These are phyloP conservation scores for Phainopepla nitens DNA, from an alignment of 2,113 vertebrate species.

Conservation along the genomic window DNA sequence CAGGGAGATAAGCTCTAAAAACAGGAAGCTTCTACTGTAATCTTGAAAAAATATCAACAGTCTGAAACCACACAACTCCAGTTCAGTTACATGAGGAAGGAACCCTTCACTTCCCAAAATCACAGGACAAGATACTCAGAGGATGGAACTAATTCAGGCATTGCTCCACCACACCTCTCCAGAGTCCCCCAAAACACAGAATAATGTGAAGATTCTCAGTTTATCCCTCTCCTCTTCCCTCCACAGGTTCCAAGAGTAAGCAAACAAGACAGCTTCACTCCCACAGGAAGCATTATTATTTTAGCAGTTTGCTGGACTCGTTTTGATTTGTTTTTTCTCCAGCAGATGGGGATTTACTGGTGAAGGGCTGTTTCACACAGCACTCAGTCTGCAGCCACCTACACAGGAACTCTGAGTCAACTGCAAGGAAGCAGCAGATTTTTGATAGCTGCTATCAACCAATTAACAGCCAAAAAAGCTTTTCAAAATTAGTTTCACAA, in stretches of 20 bases:
- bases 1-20: constrained; percentile 66
- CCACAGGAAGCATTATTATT: background rate
- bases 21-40: constrained; percentile 68
- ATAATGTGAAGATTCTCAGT: rapidly evolving
- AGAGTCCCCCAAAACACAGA: background rate
- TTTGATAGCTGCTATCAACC: background rate
- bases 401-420: background rate
- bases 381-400: background rate
- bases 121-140: background rate
- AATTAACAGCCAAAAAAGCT: background rate
- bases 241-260: background rate
- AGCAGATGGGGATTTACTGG: background rate
- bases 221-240: background rate
- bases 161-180: background rate
- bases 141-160: background rate
- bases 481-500: background rate
- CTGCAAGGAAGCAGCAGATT: background rate
- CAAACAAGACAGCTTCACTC: background rate
- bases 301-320: background rate
- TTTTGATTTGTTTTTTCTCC: background rate
- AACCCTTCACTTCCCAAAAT: background rate
- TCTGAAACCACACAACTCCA: background rate
- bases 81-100: background rate
- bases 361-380: background rate
- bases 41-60: constrained; percentile 50